A percentile compares a stretch with the other conserved stretches of the same genome.
Evolutionary conservation across 1,140 invertebrate species (phyloP).

Genomic region (Semibalanus balanoides): DNA sequence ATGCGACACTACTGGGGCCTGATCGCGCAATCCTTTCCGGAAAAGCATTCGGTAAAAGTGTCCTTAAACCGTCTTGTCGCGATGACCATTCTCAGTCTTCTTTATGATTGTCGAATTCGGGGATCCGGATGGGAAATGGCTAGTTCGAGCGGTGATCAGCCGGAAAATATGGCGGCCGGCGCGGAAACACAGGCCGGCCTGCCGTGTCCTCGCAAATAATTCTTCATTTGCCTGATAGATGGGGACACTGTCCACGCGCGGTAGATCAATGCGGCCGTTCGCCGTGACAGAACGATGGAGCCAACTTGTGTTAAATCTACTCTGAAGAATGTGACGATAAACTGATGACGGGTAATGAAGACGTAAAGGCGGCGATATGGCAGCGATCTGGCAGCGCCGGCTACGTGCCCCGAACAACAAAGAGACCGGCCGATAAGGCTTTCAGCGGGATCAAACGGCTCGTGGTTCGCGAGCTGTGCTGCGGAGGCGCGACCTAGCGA

Average conservation of each 20-base stretch:
- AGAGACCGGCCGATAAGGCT: background rate
- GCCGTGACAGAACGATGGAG: background rate
- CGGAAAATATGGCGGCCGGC: background rate
- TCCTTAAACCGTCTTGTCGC: background rate
- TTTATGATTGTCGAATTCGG: conserved; percentile 1
- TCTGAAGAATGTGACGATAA: conserved; percentile 2
- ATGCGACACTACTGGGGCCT: background rate
- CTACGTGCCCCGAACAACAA: conserved; percentile 1
- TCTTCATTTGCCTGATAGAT: background rate
- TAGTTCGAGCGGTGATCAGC: background rate
- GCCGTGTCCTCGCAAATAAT: background rate
- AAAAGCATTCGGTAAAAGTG: background rate
- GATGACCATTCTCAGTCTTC: conserved; percentile 1
- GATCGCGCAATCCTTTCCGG: background rate
- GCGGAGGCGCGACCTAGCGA: too few species aligned
- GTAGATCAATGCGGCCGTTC: background rate
- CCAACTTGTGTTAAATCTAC: conserved; percentile 2
- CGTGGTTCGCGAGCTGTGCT: background rate
- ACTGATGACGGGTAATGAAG: conserved; percentile 1
- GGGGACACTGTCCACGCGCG: background rate
- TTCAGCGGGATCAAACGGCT: background rate
- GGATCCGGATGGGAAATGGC: background rate
- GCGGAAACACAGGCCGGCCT: background rate
- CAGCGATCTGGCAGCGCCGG: background rate
- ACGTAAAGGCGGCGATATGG: background rate